Conservation (phyloP, 1,140 invertebrate species). For the Bombus superbus region DNA sequence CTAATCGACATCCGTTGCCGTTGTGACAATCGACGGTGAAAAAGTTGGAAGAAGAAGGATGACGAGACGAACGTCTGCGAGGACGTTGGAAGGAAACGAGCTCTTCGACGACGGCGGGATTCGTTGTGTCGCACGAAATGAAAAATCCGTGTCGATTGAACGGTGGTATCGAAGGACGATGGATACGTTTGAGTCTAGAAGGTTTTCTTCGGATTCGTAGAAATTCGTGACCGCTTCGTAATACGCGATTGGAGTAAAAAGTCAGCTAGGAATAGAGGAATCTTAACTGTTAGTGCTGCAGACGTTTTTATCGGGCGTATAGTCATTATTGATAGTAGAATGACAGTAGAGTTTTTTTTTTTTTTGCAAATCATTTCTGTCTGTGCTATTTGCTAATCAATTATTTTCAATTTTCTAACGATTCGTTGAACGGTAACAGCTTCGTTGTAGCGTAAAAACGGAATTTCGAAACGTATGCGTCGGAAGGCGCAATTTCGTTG, state of each 20-base stretch:
- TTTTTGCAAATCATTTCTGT: not conserved
- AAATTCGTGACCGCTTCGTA: not conserved
- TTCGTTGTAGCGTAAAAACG: not conserved
- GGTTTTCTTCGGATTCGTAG: not conserved
- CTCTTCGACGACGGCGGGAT: not conserved
- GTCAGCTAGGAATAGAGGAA: not conserved
- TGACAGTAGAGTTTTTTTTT: not conserved
- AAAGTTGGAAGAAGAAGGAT: not conserved
- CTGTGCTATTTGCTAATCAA: not conserved
- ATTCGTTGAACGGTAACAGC: not conserved
- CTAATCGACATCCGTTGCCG: conserved; percentile 53
- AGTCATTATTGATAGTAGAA: not conserved
- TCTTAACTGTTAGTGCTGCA: not conserved
- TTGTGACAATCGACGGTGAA: not conserved
- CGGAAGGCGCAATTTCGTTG: too few species aligned
- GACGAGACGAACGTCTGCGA: not conserved
- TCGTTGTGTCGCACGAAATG: not conserved
- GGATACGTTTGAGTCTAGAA: not conserved
- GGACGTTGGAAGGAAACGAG: not conserved
- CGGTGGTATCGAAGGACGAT: not conserved
- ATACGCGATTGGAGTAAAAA: not conserved
- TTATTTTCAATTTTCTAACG: not conserved
- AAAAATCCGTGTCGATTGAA: not conserved
- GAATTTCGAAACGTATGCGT: not conserved
- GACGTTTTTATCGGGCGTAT: not conserved